Conservation (phyloP, 2,113 vertebrate genomes). For the Tenebrosternarchus preto region DNA sequence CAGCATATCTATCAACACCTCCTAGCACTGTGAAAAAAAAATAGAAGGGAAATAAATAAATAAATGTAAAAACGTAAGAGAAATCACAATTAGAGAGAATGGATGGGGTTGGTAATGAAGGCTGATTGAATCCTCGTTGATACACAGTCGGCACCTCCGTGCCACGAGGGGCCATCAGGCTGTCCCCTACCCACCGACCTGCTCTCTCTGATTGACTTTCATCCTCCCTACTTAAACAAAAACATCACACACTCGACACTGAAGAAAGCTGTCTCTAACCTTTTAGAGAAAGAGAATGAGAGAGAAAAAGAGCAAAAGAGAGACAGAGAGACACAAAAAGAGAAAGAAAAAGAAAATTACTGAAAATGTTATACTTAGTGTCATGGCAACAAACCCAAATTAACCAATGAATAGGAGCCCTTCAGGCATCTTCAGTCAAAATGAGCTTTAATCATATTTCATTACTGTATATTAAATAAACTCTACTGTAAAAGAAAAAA, state of each 20-base stretch:
- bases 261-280: background rate
- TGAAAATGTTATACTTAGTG: no score
- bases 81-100: slow-evolving; percentile 47
- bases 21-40: background rate
- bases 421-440: slow-evolving; percentile 25
- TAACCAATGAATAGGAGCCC: slow-evolving; percentile 15
- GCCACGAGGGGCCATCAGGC: slow-evolving; percentile 2
- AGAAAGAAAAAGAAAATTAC: background rate
- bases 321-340: background rate
- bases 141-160: background rate
- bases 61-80: background rate
- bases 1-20: background rate
- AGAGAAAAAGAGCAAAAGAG: background rate
- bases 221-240: slow-evolving; percentile 17
- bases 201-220: slow-evolving; percentile 25
- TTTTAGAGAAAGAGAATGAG: background rate
- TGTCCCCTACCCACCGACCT: slow-evolving; percentile 5
- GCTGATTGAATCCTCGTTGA: slow-evolving; percentile 36
- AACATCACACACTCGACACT: background rate
- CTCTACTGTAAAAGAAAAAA: slow-evolving; percentile 41
- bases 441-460: slow-evolving; percentile 36
- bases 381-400: no score
- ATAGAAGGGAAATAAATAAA: no score
- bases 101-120: slow-evolving; percentile 43
- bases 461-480: slow-evolving; percentile 43